Evolutionary conservation across 2,888 invertebrate genomes (phyloP), one percentile per base, ranked within the genome.

Genomic region (Calameuta idolon): DNA sequence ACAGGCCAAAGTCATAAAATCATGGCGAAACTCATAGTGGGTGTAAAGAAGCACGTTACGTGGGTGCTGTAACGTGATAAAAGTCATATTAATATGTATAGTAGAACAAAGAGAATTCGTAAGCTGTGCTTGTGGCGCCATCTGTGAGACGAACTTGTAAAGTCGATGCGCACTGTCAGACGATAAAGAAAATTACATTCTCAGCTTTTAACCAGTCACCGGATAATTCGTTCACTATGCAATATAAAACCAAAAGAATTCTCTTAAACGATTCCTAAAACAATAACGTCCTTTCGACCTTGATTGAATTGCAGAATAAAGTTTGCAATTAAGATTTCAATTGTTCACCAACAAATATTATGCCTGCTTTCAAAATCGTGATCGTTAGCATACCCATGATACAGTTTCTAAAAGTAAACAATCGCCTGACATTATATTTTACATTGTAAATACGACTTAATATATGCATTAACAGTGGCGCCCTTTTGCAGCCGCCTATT

Each of bases 291-390:
- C 55, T 23, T 34, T 73, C 11, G 37, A 76, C 30, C 78, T 55
- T 71, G 73, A 76, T 78, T 78, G 78, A 78, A 75, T 75, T 75
- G 69, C 75, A 69, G 71, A 75, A 35, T 74, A 23, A 33, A 69
- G 30, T 79, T 79, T 55, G 76, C 77, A 79, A 78, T 77, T 77
- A 68, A 79, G 74, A 79, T 79, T 78, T 78, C 69, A 37, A 79
- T 33, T 69, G 71, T 78, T 69, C 30, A 68, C 34, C 34, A 55
- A 69, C 73, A 34, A 69, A 76, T 37, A 78, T n/a, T 37, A 40
- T 37, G 75, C 78, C 12, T 34, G 40, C 31, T 76, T 76, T 31
- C 11, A 76, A 11, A 37, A 30, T 3, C 15, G 71, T 71, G 30
- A 71, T 23, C 71, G 30, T 31, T 34, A 71, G 71, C 71, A 33